Evolutionary conservation across 2,797 vertebrate species (phyloP).

Genomic region (Pteronotus mesoamericanus): DNA sequence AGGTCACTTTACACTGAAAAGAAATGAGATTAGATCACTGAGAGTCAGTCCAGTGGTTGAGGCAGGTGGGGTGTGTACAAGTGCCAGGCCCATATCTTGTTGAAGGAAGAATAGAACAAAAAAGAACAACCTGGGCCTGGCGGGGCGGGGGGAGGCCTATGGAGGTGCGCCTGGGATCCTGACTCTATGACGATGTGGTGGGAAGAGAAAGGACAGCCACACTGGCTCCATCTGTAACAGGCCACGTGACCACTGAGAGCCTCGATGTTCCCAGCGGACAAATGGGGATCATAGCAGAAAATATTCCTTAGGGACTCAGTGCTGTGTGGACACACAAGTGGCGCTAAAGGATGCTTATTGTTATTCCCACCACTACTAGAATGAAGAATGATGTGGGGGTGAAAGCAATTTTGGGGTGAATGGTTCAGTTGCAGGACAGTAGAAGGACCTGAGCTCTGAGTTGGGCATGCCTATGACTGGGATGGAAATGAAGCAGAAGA

Average conservation of each 20-base stretch:
- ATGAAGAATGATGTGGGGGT: neutral
- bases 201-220: neutral
- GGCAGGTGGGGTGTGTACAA: neutral
- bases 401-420: neutral
- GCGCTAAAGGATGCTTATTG: fast-evolving
- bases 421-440: neutral
- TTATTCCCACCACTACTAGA: neutral
- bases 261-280: neutral
- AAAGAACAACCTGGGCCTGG: neutral
- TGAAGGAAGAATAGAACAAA: neutral
- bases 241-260: neutral
- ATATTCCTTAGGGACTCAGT: fast-evolving
- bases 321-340: neutral
- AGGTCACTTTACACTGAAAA: neutral
- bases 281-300: neutral
- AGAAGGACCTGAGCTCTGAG: neutral
- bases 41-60: neutral
- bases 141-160: neutral
- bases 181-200: neutral
- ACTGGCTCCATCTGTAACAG: neutral
- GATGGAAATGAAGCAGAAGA: neutral
- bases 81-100: neutral
- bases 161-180: neutral
- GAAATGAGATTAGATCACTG: neutral
- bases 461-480: neutral